Percentiles rank a stretch among this genome's conserved stretches.
These are phyloP conservation scores for Pitta sordida DNA, from an alignment of 2,113 vertebrate genomes.

Conservation along the genomic window DNA sequence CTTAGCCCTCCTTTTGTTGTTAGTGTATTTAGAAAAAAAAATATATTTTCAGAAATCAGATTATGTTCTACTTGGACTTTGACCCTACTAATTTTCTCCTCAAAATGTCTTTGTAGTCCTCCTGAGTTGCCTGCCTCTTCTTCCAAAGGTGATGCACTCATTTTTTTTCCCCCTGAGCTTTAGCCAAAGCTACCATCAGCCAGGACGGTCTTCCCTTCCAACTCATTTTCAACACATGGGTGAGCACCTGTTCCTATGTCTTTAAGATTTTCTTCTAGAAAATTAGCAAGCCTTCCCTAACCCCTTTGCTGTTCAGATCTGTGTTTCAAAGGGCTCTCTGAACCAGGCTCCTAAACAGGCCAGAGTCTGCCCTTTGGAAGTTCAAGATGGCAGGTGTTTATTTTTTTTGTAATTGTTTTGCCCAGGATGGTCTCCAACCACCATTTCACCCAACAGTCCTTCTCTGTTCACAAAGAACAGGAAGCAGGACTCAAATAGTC, in stretches of 20 bases:
- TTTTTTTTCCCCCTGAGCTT: neutral
- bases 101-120: neutral
- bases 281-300: neutral
- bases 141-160: neutral
- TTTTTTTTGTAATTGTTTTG: neutral
- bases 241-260: neutral
- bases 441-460: neutral
- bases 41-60: neutral
- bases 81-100: neutral
- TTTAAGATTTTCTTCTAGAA: neutral
- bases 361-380: neutral
- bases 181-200: neutral
- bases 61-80: neutral
- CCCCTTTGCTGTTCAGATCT: neutral
- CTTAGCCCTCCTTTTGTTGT: neutral
- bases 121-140: neutral
- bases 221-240: neutral
- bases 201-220: no score
- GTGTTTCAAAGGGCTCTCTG: neutral
- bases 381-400: no score
- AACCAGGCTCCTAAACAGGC: neutral
- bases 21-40: neutral
- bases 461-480: neutral
- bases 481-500: neutral
- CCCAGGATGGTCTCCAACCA: fast-evolving